Evolutionary conservation across 2,888 invertebrate species (phyloP), one percentile per base, ranked within the genome.

Genomic region (Phoronis australis): DNA sequence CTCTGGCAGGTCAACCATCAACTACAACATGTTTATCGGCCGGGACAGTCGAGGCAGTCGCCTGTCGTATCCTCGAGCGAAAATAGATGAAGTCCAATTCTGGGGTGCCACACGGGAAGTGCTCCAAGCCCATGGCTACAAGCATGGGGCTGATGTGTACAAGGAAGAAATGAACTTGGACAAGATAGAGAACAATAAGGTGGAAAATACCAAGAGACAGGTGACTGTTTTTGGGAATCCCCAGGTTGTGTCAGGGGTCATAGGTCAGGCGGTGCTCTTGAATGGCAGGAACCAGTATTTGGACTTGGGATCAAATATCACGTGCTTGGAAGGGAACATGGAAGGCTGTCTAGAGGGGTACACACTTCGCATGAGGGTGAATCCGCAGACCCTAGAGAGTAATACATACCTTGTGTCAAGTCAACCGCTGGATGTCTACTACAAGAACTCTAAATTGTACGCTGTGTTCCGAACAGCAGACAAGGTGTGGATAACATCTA

Each of bases 71-170:
- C 61, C 68, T 9, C 54, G 68, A 40, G 60, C 60, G 20, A 48
- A 59, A 37, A 61, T 69, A n/a, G 75, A 75, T 51, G 73, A 75
- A 39, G 50, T 75, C 4, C 66, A 71, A 52, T 66, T 64, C 51
- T 72, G 70, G 67, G 67, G 69, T 53, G 69, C 70, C 1, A 63
- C 65, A 42, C 54, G 65, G 4, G 68, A 71, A 15, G 52, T 63
- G 42, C 55, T 69, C 9, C 42, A 52, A 18, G 55, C 62, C 1
- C 55, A 55, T 4, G 64, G 64, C 9, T 53, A 49, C 21, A 37
- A 58, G 25, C 57, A 61, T 41, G 44, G 55, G 69, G 69, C 64
- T 62, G 48, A 51, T 20, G 15, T 44, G 38, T 45, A 45, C 25
- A 44, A 53, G 24, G 26, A 54, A 24, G 51, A 50, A 9, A 26